phyloP scores from a whole-genome alignment of 2,113 vertebrate genomes.

The Cranoglanis bouderius region DNA sequence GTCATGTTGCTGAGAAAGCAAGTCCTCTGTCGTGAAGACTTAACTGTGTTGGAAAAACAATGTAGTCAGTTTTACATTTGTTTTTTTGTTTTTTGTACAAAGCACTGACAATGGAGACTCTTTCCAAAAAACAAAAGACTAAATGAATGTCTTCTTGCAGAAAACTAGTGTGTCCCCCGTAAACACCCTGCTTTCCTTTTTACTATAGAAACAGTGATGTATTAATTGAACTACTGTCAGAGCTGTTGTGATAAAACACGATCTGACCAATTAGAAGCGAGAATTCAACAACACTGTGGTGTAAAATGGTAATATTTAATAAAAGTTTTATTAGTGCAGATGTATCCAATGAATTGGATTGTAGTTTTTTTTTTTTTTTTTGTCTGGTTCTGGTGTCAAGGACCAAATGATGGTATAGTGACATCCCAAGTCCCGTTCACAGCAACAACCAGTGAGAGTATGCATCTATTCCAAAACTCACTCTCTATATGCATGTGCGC shows the following conservation, averaged over 20 bases:
- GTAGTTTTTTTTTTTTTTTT: no score
- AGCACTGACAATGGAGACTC: no score
- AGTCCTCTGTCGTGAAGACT: no score
- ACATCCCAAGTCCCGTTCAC: background rate
- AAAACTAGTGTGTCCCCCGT: background rate
- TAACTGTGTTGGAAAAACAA: no score
- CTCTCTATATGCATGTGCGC: background rate
- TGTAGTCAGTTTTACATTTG: no score
- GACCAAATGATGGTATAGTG: background rate
- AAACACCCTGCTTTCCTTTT: background rate
- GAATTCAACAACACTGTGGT: background rate
- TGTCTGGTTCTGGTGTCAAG: background rate
- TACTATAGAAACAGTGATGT: background rate
- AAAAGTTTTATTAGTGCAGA: background rate
- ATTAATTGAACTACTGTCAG: background rate
- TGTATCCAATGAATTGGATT: background rate
- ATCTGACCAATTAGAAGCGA: background rate
- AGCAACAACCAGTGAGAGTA: background rate
- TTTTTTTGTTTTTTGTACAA: no score
- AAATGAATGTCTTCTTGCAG: no score
- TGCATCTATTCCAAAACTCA: background rate
- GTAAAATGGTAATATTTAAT: background rate
- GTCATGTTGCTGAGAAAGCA: no score
- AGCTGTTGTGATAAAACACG: background rate
- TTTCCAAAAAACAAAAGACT: background rate